Evolutionary conservation across 2,888 invertebrate genomes (phyloP), one percentile per base, ranked within the genome.

Genomic region (Phortica magna): DNA sequence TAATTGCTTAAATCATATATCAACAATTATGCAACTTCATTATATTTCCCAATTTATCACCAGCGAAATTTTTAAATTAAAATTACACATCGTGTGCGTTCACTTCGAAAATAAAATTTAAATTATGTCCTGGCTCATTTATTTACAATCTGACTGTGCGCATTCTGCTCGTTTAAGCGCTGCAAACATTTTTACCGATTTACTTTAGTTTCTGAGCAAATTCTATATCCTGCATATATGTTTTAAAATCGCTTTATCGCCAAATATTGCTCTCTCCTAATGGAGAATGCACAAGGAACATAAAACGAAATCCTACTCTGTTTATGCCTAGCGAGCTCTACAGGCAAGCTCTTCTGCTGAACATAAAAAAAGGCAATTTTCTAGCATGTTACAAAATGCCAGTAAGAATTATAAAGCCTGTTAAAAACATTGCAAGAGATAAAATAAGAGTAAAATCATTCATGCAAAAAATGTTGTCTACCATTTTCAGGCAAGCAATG

Each of bases 11-110:
- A 12, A 53, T 17, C 70, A 73, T 76, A 76, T 83, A 87, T 85
- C 74, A 80, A 77, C 80, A 88, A 86, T 83, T 88, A 80, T 82
- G 82, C 83, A 79, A 89, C 85, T 88, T 89, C 81, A 86, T 89
- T 86, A 82, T 88, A 78, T 86, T 80, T 61, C n/a, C 72, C 70
- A 88, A 83, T 88, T 73, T 81, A 83, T 89, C 88, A 86, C 74
- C 78, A 73, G 59, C 74, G 73, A 77, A 71, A 86, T 83, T 79
- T 79, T 53, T 17, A 75, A 82, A 76, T 78, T 74, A 61, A 74
- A 84, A 79, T 78, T 75, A 75, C 81, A 82, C 78, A 81, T 39
- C 79, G 71, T 17, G 39, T 22, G 39, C 48, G 48, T 17, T 68
- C 43, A 55, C 39, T 55, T 31, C 22, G 59, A 22, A 22, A 4